Evolutionary conservation across 2,113 vertebrate species (phyloP), one percentile per base, ranked within the genome.

Genomic region (Microcebus griseorufus): DNA sequence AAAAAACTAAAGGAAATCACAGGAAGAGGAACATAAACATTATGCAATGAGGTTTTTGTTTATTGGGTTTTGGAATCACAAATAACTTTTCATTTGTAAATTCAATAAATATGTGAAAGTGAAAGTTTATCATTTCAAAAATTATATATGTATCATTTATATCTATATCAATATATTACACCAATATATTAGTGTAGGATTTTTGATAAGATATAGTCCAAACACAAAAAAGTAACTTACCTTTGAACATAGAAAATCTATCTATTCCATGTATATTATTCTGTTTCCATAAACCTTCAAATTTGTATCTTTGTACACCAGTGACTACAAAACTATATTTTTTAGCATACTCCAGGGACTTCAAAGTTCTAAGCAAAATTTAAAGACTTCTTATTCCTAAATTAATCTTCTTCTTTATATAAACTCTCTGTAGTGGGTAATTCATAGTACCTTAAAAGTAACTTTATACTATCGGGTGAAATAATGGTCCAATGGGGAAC

Each of bases 371-470:
- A 62, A 62, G 10, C 10, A 95, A 81, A 58, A 97, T 88, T 96
- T 83, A 95, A 55, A 92, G 45, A 9, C 23, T 92, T 73, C 13
- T 83, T 89, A 86, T 82, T 96, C 27, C 22, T 79, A 96, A 88
- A 16, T 89, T 90, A 90, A 92, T 88, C 25, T 72, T 83, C 6
- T 13, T 92, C 16, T 86, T 87, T 90, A 60, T 76, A 45, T 75
- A 70, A 87, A 88, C 29, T 90, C 27, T 72, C 70, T 78, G 37
- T 90, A 45, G 3, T 90, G 7, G 76, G 14, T 84, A 96, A 79
- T 95, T 95, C 67, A 72, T 67, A 51, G 34, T 51, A 65, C 4
- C 7, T 65, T 88, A 95, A 88, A 85, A 10, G 22, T 65, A 78
- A 60, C 39, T 81, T 93, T 84, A 17, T 11, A 37, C 32, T 51